A percentile compares a stretch with the other conserved stretches of the same genome.
Conservation (phyloP, 2,888 invertebrate genomes). For the Parelbella ahira region DNA sequence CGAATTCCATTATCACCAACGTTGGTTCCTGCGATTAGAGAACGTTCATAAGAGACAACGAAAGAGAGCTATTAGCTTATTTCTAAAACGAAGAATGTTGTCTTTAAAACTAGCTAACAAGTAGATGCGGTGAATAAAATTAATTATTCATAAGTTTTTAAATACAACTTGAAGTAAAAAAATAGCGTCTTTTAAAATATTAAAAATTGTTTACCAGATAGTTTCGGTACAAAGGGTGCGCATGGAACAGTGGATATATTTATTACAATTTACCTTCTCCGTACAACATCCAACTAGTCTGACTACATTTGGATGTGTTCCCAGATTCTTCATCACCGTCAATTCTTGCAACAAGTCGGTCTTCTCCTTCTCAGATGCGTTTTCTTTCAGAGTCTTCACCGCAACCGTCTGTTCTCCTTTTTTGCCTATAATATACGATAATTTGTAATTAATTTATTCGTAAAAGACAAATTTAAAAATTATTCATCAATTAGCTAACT, state of each 20-base stretch:
- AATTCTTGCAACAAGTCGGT: constrained; percentile 93
- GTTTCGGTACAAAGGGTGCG: too few species aligned
- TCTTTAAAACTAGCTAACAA: too few species aligned
- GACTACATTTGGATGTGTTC: constrained; percentile 95
- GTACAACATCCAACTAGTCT: constrained; percentile 93
- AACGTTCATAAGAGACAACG: background rate
- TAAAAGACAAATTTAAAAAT: background rate
- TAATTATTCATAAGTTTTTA: too few species aligned
- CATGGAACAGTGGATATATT: too few species aligned
- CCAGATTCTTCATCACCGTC: constrained; percentile 94
- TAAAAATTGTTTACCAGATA: too few species aligned
- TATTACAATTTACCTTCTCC: constrained; percentile 87
- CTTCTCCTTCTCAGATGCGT: constrained; percentile 92
- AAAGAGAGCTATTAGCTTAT: background rate
- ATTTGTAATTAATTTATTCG: background rate
- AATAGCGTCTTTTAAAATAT: too few species aligned
- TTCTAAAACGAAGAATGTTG: too few species aligned
- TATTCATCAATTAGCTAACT: too few species aligned
- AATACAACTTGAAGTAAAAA: too few species aligned
- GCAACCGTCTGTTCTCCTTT: constrained; percentile 91
- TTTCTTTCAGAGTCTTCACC: constrained; percentile 96
- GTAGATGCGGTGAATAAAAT: too few species aligned
- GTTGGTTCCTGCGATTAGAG: constrained; percentile 85
- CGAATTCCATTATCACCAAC: constrained; percentile 95
- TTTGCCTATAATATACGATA: constrained; percentile 60